Percentiles rank a stretch among this genome's conserved stretches.
Evolutionary conservation across 2,113 vertebrate genomes (phyloP).

Genomic region (Platanista minor): DNA sequence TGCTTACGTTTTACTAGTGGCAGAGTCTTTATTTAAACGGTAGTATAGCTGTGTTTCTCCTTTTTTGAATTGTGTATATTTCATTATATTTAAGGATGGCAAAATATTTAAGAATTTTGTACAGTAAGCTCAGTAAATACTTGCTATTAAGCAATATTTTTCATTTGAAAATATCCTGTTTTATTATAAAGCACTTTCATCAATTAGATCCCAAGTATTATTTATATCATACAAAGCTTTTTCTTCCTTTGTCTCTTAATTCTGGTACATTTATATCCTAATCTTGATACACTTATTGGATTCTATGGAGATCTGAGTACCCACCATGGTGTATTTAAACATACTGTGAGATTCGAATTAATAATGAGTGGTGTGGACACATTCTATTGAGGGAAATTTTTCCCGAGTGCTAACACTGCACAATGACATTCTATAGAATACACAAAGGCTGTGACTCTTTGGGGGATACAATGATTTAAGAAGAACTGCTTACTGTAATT

Average conservation of each 20-base stretch:
- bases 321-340: neutral
- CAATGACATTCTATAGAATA: rapidly evolving
- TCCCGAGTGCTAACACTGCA: neutral
- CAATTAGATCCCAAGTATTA: neutral
- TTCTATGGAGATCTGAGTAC: neutral
- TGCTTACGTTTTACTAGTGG: neutral
- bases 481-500: neutral
- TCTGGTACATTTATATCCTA: neutral
- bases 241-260: neutral
- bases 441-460: neutral
- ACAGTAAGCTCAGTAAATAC: neutral
- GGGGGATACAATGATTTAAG: neutral
- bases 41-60: neutral
- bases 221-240: neutral
- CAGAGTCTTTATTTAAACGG: neutral
- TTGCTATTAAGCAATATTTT: neutral
- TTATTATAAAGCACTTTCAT: neutral
- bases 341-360: neutral
- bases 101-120: neutral
- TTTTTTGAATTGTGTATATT: neutral
- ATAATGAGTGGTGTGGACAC: neutral
- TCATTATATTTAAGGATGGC: neutral
- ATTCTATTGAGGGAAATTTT: neutral
- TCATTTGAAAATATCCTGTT: neutral
- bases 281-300: neutral